Conservation (phyloP, 2,797 vertebrate species). For the Parauchenoglanis ngamensis region DNA sequence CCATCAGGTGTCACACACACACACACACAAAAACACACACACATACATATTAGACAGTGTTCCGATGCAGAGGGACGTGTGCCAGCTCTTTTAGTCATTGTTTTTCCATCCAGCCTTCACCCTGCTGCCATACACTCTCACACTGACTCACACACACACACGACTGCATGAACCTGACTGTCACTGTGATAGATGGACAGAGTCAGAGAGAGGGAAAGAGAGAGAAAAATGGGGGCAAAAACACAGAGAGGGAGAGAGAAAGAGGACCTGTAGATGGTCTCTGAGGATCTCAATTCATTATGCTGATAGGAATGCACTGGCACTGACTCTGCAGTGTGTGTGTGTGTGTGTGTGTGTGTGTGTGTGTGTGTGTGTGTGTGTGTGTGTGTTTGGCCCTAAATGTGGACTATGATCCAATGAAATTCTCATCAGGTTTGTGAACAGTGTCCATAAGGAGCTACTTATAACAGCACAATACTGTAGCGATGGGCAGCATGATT, state of each 20-base stretch:
- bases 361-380: constrained; percentile 15
- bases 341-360: too few relatives aligned
- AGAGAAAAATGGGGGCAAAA: not conserved
- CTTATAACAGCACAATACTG: not conserved
- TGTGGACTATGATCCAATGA: not conserved
- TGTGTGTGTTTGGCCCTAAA: not conserved
- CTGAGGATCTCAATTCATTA: not conserved
- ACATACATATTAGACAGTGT: constrained; percentile 39
- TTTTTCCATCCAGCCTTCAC: constrained; percentile 36
- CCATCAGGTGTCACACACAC: not conserved
- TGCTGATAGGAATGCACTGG: not conserved
- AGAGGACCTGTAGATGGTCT: not conserved
- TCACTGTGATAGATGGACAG: constrained; percentile 4
- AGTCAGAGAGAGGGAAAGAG: not conserved
- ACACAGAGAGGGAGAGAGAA: not conserved
- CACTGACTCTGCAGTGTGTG: not conserved
- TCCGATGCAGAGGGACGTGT: constrained; percentile 1
- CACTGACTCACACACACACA: constrained; percentile 11
- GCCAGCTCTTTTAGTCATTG: constrained; percentile 47
- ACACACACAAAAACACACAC: not conserved
- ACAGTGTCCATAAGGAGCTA: not conserved
- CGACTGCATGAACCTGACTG: not conserved
- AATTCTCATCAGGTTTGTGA: not conserved
- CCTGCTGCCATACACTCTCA: not conserved
- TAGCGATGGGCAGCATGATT: not conserved